Evolutionary conservation across 2,888 invertebrate species (phyloP).

Genomic region (Aphelenchoides bicaudatus): DNA sequence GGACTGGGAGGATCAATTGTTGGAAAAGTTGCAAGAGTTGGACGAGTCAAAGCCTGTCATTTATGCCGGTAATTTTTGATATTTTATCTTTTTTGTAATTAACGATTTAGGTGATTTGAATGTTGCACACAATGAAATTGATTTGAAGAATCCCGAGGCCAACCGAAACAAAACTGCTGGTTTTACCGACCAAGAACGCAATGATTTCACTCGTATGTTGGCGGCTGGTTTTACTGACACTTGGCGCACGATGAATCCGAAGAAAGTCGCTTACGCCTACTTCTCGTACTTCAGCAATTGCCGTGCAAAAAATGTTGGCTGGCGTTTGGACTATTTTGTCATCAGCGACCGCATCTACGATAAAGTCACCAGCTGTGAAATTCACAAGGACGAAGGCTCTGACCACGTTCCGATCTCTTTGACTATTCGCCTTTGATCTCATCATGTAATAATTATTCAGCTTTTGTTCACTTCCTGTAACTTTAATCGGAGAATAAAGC

Average conservation of each 20-base stretch:
- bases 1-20: constrained; percentile 83
- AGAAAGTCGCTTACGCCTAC: constrained; percentile 64
- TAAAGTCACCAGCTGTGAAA: constrained; percentile 78
- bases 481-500: neutral
- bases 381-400: constrained; percentile 78
- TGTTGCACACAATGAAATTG: constrained; percentile 89
- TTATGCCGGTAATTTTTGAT: too few species aligned
- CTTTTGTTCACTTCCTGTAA: neutral
- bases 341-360: constrained; percentile 74
- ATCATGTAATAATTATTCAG: neutral
- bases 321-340: constrained; percentile 93
- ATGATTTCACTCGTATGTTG: constrained; percentile 81
- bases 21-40: constrained; percentile 73
- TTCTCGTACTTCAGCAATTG: constrained; percentile 75
- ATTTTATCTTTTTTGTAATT: too few species aligned
- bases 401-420: constrained; percentile 38
- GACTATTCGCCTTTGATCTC: constrained; percentile 31
- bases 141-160: constrained; percentile 86
- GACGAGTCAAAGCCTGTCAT: constrained; percentile 88
- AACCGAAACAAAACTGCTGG: constrained; percentile 84
- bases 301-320: constrained; percentile 85
- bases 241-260: constrained; percentile 82
- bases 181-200: constrained; percentile 88
- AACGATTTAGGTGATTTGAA: constrained; percentile 92
- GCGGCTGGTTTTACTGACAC: constrained; percentile 74